phyloP scores from a whole-genome alignment of 2,888 invertebrate species.

The Clanis bilineata region DNA sequence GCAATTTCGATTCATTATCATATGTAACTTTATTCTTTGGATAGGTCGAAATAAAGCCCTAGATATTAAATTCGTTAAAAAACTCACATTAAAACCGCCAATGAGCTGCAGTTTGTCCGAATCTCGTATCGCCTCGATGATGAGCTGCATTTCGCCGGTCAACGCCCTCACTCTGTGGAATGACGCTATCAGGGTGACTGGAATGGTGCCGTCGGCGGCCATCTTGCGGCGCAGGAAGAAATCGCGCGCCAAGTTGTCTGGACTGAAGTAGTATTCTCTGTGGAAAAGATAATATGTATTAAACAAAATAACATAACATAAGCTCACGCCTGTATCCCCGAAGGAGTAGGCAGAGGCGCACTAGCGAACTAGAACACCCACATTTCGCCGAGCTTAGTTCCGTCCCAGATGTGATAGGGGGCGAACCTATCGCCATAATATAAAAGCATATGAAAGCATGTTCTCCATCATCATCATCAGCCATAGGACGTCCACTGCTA shows the following conservation, averaged over 20 bases:
- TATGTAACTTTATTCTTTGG: too few species aligned
- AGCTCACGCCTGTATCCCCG: too few species aligned
- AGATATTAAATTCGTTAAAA: neutral
- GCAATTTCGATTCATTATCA: too few species aligned
- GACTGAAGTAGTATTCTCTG: constrained; percentile 99
- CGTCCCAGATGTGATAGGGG: too few species aligned
- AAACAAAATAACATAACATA: neutral
- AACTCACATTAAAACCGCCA: constrained; percentile 86
- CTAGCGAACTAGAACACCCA: too few species aligned
- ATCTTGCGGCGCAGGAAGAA: constrained; percentile 98
- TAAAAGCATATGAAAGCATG: too few species aligned
- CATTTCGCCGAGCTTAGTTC: too few species aligned
- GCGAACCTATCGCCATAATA: too few species aligned
- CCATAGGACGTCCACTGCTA: too few species aligned
- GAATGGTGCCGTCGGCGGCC: constrained; percentile 96
- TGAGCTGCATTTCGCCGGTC: constrained; percentile 91
- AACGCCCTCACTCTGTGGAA: constrained; percentile 96
- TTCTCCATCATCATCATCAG: too few species aligned
- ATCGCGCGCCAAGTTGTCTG: constrained; percentile 96
- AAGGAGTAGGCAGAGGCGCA: too few species aligned
- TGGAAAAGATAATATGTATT: neutral
- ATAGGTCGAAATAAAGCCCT: too few species aligned
- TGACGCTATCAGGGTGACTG: constrained; percentile 95
- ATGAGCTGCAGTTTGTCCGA: constrained; percentile 93
- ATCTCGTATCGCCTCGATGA: constrained; percentile 92